phyloP scores from a whole-genome alignment of 2,888 invertebrate species.

The Anodontia alba region DNA sequence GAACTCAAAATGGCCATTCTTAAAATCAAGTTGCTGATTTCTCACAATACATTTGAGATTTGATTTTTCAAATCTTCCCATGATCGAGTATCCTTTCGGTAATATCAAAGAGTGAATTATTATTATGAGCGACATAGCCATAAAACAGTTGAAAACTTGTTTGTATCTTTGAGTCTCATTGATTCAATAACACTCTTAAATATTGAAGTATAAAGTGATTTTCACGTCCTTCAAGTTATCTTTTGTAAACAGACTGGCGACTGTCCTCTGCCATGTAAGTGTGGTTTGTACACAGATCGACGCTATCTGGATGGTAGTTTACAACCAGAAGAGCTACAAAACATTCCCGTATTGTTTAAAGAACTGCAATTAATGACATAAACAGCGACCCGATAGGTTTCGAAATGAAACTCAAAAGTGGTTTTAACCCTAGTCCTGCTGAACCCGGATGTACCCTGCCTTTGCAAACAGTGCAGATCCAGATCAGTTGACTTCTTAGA shows the following conservation, averaged over 20 bases:
- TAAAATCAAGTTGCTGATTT: too few relatives aligned
- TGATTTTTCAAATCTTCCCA: too few relatives aligned
- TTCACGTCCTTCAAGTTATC: not conserved
- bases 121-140: too few relatives aligned
- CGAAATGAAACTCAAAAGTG: not conserved
- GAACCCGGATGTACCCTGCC: too few relatives aligned
- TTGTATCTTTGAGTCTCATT: not conserved
- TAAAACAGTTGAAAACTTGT: not conserved
- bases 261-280: not conserved
- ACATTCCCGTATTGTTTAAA: not conserved
- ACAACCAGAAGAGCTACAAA: not conserved
- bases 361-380: constrained; percentile 4
- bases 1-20: too few relatives aligned
- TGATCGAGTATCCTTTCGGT: too few relatives aligned
- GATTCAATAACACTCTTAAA: constrained; percentile 7
- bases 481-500: too few relatives aligned
- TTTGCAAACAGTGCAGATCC: too few relatives aligned
- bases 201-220: constrained; percentile 12
- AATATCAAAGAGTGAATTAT: too few relatives aligned
- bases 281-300: not conserved
- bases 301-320: not conserved
- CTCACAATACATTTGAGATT: too few relatives aligned
- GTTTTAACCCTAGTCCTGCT: too few relatives aligned
- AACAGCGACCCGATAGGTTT: not conserved
- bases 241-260: constrained; percentile 2